phyloP scores from a whole-genome alignment of 2,888 invertebrate genomes.

The Nemapogon koenigi region DNA sequence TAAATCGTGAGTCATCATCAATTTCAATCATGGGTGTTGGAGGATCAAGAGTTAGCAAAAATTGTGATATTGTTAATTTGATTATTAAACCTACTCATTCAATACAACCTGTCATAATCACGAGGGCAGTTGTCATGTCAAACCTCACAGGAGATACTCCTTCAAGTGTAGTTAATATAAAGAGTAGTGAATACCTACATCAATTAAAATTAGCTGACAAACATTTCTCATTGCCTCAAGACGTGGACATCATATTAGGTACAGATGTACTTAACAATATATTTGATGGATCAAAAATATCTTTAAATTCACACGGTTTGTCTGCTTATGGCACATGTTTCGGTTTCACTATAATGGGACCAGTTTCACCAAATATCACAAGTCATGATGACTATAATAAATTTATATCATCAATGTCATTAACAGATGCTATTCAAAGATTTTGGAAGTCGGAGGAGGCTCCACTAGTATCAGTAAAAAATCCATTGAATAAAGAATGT shows the following conservation, averaged over 20 bases:
- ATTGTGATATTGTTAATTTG: neutral
- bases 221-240: neutral
- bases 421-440: slow-evolving; percentile 7
- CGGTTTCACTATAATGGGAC: neutral
- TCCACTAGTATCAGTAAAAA: neutral
- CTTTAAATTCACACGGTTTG: neutral
- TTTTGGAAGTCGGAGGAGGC: slow-evolving; percentile 10
- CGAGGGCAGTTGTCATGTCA: neutral
- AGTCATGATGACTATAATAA: neutral
- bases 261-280: neutral
- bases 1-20: neutral
- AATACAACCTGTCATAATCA: neutral
- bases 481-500: slow-evolving; percentile 7
- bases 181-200: neutral
- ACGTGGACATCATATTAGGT: neutral
- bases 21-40: neutral
- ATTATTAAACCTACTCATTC: neutral
- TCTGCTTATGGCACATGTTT: neutral
- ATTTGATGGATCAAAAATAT: neutral
- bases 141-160: neutral
- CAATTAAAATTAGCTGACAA: neutral
- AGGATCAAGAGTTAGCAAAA: neutral
- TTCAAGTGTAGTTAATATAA: neutral
- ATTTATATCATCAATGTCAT: slow-evolving; percentile 1
- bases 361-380: neutral